A percentile compares a stretch with the other conserved stretches of the same genome.
These are phyloP conservation scores for Brachyhypopomus occidentalis DNA, from an alignment of 2,113 vertebrate species.

Conservation along the genomic window DNA sequence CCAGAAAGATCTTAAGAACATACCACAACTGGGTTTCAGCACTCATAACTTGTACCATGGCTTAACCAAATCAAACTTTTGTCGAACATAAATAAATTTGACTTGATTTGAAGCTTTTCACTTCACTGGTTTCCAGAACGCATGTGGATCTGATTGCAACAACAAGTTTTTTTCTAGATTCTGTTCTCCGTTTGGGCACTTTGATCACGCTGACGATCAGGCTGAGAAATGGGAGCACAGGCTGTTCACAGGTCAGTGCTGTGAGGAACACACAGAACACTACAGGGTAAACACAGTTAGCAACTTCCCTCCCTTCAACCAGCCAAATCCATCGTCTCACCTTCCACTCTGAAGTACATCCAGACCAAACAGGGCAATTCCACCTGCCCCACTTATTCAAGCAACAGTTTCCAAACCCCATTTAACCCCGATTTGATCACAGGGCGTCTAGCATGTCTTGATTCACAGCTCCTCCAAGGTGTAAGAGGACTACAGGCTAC, in stretches of 20 bases:
- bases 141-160: conserved; percentile 60
- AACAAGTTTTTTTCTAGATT: conserved; percentile 62
- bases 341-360: conserved; percentile 32
- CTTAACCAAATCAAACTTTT: conserved; percentile 21
- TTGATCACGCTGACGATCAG: conserved; percentile 51
- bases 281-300: conserved; percentile 30
- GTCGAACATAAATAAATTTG: conserved; percentile 19
- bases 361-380: conserved; percentile 34
- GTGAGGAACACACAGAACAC: conserved; percentile 30
- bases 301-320: conserved; percentile 5
- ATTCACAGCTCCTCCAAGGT: conserved; percentile 20
- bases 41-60: not conserved
- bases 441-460: conserved; percentile 24
- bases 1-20: not conserved
- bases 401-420: conserved; percentile 13
- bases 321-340: conserved; percentile 9
- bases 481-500: conserved; percentile 37
- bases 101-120: conserved; percentile 18
- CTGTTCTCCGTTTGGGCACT: conserved; percentile 61
- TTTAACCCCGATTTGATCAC: conserved; percentile 29
- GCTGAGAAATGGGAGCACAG: conserved; percentile 53
- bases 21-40: not conserved
- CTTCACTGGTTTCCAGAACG: conserved; percentile 59
- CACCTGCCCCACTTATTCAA: not conserved
- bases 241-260: conserved; percentile 26